These are phyloP conservation scores for Drosophila pachea DNA, from an alignment of 1,140 invertebrate genomes.

Conservation along the genomic window DNA sequence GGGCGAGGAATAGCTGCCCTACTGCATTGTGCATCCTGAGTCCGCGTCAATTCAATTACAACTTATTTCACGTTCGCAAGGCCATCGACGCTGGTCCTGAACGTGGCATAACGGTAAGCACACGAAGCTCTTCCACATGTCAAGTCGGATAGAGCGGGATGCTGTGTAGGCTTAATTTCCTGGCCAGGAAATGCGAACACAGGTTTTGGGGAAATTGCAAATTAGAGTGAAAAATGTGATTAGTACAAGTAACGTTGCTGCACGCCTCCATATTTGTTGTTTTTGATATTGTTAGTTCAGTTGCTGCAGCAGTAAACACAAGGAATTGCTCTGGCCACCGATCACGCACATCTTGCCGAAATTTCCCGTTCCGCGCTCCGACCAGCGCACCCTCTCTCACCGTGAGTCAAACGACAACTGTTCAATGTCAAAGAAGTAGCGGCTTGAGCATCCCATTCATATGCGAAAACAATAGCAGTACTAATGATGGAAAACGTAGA, in stretches of 20 bases:
- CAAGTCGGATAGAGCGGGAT: neutral
- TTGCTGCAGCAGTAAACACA: too few relatives aligned
- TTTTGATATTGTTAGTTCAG: too few relatives aligned
- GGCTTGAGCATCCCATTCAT: constrained; percentile 45
- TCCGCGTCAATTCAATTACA: constrained; percentile 73
- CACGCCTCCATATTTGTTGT: neutral
- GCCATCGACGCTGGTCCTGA: constrained; percentile 17
- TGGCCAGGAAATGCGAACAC: constrained; percentile 58
- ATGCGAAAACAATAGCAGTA: constrained; percentile 61
- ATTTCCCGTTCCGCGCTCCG: too few relatives aligned
- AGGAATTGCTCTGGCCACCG: too few relatives aligned
- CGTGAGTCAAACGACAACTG: neutral
- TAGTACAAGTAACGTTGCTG: constrained; percentile 44
- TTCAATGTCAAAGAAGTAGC: constrained; percentile 21
- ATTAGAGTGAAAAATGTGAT: constrained; percentile 66
- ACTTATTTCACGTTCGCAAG: constrained; percentile 54
- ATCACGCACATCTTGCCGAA: too few relatives aligned
- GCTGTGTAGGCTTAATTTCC: constrained; percentile 8
- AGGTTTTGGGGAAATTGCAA: constrained; percentile 65
- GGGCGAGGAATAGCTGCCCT: neutral
- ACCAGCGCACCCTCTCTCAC: too few relatives aligned
- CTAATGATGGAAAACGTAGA: constrained; percentile 72
- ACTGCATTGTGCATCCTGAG: constrained; percentile 54
- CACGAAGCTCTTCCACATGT: constrained; percentile 46
- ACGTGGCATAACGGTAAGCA: too few relatives aligned